Base-by-base conservation (phyloP, 2,888 invertebrate species). In the Cosmia pyralina region DNA sequence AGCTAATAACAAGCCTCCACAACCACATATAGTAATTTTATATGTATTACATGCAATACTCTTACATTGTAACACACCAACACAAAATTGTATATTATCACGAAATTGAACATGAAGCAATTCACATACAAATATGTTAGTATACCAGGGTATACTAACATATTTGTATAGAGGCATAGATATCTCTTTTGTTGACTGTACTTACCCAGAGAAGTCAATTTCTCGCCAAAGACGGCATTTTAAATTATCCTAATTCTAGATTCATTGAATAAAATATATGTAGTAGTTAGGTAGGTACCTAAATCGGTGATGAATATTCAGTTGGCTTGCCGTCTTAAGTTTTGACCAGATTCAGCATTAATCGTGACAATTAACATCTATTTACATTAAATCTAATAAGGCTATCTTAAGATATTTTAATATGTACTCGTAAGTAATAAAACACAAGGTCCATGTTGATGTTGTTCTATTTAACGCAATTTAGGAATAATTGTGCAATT, bases 401-500 rank as follows among this genome's bases (percentile, higher is more conserved):
- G 48, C 48, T 69, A 75, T 76, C 59, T 55, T 38, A 44, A 53
- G 41, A 57, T 55, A 52, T 58, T 62, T 63, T 55, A 72, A 65
- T 57, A 58, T 44, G 64, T 15, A 15, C 28, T 28, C 55, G 55
- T 28, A 55, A 15, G 28, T 58, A 75, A 78, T 82, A 67, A 80
- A 83, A 71, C 65, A 65, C 77, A 70, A 83, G 83, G 76, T 53
- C 19, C 34, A 76, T 76, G 77, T 55, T 66, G 52, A 70, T 73
- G 63, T 65, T 22, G 70, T 68, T 55, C 80, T 58, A 73, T 68
- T 77, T 71, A n/a, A 38, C 22, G 73, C 77, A 62, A 70, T 80
- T 83, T 80, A 66, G 77, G 81, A 68, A 68, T 82, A 70, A 80
- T 71, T 80, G 48, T 62, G 38, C 28, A 17, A 59, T 80, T 80